Percentiles rank a stretch among this genome's conserved stretches.
Evolutionary conservation across 2,888 invertebrate species (phyloP).

Genomic region (Tricholauxania praeusta): DNA sequence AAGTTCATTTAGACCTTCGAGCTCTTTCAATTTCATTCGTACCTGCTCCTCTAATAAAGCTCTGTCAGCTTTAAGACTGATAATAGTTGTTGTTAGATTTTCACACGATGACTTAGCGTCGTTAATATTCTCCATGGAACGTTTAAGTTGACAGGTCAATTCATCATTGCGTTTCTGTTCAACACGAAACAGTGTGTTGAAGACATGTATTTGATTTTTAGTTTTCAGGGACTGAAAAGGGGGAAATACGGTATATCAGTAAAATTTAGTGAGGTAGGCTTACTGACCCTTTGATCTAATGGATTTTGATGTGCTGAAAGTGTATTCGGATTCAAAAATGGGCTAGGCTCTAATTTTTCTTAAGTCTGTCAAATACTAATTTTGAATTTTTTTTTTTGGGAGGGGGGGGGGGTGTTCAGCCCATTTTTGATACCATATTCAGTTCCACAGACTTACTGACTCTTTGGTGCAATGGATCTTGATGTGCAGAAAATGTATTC

Average conservation of each 20-base stretch:
- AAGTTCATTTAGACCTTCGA: constrained; percentile 47
- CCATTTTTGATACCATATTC: no score
- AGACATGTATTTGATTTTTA: constrained; percentile 58
- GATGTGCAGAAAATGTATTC: background rate
- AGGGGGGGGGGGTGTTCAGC: no score
- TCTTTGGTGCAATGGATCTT: no score
- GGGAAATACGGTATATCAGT: background rate
- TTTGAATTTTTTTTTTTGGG: no score
- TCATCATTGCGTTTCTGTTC: constrained; percentile 61
- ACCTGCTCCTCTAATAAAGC: constrained; percentile 50
- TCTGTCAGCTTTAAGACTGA: constrained; percentile 53
- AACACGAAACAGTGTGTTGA: constrained; percentile 56
- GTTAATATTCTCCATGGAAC: constrained; percentile 49
- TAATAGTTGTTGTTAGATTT: constrained; percentile 49
- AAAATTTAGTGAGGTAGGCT: background rate
- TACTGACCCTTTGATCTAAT: no score
- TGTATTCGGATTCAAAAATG: background rate
- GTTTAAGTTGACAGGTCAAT: constrained; percentile 53
- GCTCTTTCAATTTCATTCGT: constrained; percentile 38
- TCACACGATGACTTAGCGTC: constrained; percentile 53
- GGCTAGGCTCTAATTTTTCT: no score
- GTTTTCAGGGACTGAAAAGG: constrained; percentile 51
- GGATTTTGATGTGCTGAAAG: no score
- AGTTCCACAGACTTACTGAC: no score
- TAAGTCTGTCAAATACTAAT: no score